Base-by-base conservation (phyloP, 1,140 invertebrate genomes). In the Aphaenogaster rudis region DNA sequence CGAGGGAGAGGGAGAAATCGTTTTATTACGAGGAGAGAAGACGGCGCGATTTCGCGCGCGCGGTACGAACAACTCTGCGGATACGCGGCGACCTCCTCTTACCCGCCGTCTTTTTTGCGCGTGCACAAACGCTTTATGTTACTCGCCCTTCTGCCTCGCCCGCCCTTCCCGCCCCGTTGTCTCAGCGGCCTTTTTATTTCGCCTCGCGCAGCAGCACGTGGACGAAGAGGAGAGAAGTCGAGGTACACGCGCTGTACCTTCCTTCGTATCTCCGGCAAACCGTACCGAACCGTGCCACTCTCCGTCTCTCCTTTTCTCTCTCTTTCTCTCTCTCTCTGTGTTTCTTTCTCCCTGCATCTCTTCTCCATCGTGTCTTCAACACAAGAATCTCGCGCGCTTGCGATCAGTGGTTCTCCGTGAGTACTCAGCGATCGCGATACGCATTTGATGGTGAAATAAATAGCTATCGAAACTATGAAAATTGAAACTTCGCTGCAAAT, bases 311-410 rank as follows among this genome's bases (percentile, higher is more conserved):
- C 21, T 2, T 33, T 13, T 36, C 21, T 63, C 45, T 28, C 48
- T 48, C 0, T 74, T 17, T 17, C 21, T 9, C 50, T 33, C 8
- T 39, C 52, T 48, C 33, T 28, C 3, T 61, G 8, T 74, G 17
- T 17, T 13, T 9, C 50, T 33, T 17, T 39, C 52, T 48, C 33
- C 45, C 3, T 74, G 52, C 28, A 59, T 74, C 67, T 72, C 33
- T 67, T 54, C 79, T 79, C 69, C 88, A 90, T 86, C 82, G 86
- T 89, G 76, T 81, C 82, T 86, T 45, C 84, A 67, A 67, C 86
- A 84, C 54, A 88, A 89, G 90, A 93, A 94, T 94, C 90, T 94
- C 90, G 87, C 89, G 91, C 89, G 86, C 80, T 89, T 66, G 79
- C 42, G 77, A 50, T 69, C 92, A 92, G 91, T 17, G 92, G 91